These are phyloP conservation scores for Phalera bucephala DNA, from an alignment of 2,888 invertebrate species.

Conservation along the genomic window DNA sequence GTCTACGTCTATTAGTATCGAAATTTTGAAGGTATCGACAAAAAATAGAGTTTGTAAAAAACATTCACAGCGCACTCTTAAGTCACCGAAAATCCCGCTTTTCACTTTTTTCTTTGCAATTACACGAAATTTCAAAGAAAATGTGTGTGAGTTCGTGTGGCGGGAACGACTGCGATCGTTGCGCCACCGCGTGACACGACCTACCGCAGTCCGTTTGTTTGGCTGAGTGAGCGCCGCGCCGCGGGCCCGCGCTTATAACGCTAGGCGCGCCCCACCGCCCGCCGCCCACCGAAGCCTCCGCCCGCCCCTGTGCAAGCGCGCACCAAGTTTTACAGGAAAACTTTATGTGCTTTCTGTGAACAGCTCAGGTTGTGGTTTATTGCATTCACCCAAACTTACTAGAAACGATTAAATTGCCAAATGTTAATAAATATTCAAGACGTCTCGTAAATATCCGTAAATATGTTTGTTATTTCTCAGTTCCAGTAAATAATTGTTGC, in stretches of 20 bases:
- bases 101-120: conserved; percentile 80
- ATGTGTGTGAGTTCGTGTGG: conserved; percentile 58
- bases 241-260: conserved; percentile 54
- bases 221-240: conserved; percentile 70
- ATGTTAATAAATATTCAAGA: too few species aligned
- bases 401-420: too few species aligned
- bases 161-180: conserved; percentile 74
- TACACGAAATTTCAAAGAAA: conserved; percentile 81
- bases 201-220: conserved; percentile 73
- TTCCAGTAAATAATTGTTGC: background rate
- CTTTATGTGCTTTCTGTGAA: conserved; percentile 40
- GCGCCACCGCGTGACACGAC: conserved; percentile 74
- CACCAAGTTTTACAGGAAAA: conserved; percentile 36
- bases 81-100: conserved; percentile 66
- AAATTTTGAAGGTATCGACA: conserved; percentile 43
- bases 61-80: conserved; percentile 71
- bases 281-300: conserved; percentile 42
- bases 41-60: conserved; percentile 58
- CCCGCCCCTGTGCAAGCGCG: conserved; percentile 39
- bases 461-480: too few species aligned
- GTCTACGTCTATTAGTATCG: conserved; percentile 51
- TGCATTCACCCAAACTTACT: conserved; percentile 23
- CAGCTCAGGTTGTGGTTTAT: conserved; percentile 22
- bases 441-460: too few species aligned
- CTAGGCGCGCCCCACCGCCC: conserved; percentile 36